A percentile compares a stretch with the other conserved stretches of the same genome.
These are phyloP conservation scores for Gobio occitaniae DNA, from an alignment of 2,797 vertebrate genomes.

Conservation along the genomic window DNA sequence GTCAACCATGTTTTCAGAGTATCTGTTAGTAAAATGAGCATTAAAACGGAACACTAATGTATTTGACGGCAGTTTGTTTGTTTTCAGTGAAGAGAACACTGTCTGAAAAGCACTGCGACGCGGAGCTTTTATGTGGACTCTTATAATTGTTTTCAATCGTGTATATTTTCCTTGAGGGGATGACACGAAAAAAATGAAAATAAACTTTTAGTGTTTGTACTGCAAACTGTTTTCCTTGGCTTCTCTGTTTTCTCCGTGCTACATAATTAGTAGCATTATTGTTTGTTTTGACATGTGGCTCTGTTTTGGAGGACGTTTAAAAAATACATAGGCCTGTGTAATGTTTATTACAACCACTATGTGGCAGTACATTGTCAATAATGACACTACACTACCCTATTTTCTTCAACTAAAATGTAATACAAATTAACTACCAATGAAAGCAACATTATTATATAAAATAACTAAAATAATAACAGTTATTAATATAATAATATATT, in stretches of 20 bases:
- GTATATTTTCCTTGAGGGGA: slow-evolving; percentile 89
- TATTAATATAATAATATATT: neutral
- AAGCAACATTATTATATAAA: neutral
- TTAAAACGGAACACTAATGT: slow-evolving; percentile 44
- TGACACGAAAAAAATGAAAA: slow-evolving; percentile 66
- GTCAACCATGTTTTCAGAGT: slow-evolving; percentile 23
- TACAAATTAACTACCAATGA: neutral
- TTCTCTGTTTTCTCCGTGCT: slow-evolving; percentile 17
- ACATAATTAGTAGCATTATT: neutral
- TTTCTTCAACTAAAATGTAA: neutral
- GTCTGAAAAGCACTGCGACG: slow-evolving; percentile 16
- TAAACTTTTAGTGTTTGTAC: slow-evolving; percentile 66
- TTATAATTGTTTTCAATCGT: slow-evolving; percentile 85
- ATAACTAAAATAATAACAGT: neutral
- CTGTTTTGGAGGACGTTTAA: neutral
- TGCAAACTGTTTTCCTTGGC: slow-evolving; percentile 1
- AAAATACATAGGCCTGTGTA: slow-evolving; percentile 75
- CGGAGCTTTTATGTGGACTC: slow-evolving; percentile 4
- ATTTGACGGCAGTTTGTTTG: slow-evolving; percentile 15
- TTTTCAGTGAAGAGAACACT: slow-evolving; percentile 20
- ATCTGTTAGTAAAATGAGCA: slow-evolving; percentile 26
- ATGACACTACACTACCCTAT: neutral
- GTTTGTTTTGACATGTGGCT: neutral
- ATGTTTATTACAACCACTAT: slow-evolving; percentile 24
- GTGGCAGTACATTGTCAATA: slow-evolving; percentile 21